phyloP scores from a whole-genome alignment of 2,888 invertebrate genomes.

The Mamestra brassicae region DNA sequence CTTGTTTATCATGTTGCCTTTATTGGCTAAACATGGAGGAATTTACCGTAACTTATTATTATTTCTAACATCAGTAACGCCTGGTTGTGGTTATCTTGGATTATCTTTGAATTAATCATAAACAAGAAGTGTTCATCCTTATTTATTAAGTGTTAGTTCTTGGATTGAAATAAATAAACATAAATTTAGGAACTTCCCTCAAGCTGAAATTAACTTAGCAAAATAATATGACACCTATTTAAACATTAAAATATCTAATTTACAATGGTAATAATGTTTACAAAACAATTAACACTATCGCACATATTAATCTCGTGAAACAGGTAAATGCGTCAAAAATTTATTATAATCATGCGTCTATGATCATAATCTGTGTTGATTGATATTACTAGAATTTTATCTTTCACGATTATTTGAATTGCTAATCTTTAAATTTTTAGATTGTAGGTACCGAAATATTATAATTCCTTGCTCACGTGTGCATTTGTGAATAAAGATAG shows the following conservation, averaged over 20 bases:
- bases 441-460: slow-evolving; percentile 9
- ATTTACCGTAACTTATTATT: background rate
- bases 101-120: too few species aligned
- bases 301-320: background rate
- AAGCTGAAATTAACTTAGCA: background rate
- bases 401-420: slow-evolving; percentile 17
- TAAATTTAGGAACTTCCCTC: background rate
- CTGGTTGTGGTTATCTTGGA: too few species aligned
- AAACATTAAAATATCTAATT: background rate
- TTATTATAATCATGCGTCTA: slow-evolving; percentile 9
- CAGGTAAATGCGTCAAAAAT: slow-evolving; percentile 4
- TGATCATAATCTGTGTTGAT: slow-evolving; percentile 35
- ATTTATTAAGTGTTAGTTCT: background rate
- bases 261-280: background rate
- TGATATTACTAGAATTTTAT: slow-evolving; percentile 23
- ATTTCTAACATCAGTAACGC: too few species aligned
- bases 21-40: background rate
- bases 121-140: background rate
- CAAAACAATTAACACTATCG: slow-evolving; percentile 10
- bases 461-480: slow-evolving; percentile 12
- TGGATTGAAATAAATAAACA: background rate
- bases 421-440: slow-evolving; percentile 19
- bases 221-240: background rate
- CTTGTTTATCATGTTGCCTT: too few species aligned
- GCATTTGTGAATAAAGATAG: background rate